These are phyloP conservation scores for Actinia equina DNA, from an alignment of 64 coral and sea anemone genomes.

Conservation along the genomic window DNA sequence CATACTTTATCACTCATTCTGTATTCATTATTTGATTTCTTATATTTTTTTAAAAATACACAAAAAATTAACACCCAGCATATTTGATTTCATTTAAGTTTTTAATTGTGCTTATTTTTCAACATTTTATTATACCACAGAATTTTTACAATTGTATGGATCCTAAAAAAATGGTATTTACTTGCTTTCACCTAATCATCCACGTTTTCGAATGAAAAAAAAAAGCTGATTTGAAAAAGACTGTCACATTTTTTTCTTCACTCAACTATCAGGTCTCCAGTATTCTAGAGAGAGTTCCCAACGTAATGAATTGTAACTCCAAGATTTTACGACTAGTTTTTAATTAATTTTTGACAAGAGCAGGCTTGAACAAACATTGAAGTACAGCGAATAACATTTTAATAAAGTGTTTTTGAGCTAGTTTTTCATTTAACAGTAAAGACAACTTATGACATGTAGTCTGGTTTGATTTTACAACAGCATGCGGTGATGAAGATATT, in stretches of 20 bases:
- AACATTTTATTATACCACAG: not conserved
- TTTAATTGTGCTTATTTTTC: not conserved
- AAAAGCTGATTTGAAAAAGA: not conserved
- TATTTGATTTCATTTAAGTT: not conserved
- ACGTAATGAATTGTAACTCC: slow-evolving; percentile 10
- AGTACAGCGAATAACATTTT: slow-evolving; percentile 6
- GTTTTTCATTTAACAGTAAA: slow-evolving; percentile 4
- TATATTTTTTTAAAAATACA: too few relatives aligned
- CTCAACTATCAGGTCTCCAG: not conserved
- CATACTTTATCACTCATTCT: not conserved
- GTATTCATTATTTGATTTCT: too few relatives aligned
- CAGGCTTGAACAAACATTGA: slow-evolving; percentile 1
- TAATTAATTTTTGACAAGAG: slow-evolving; percentile 18
- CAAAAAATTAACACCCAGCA: too few relatives aligned
- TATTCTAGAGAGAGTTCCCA: not conserved
- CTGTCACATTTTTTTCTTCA: not conserved
- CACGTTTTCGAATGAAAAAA: not conserved
- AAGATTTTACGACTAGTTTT: slow-evolving; percentile 17
- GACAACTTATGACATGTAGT: not conserved
- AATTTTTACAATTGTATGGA: not conserved
- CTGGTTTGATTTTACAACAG: not conserved
- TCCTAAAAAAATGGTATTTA: not conserved
- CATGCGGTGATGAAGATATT: not conserved
- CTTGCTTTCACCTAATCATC: not conserved
- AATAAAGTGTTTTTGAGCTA: slow-evolving; percentile 3